Conservation (phyloP, 2,797 vertebrate species). For the Tolypeutes matacus region DNA sequence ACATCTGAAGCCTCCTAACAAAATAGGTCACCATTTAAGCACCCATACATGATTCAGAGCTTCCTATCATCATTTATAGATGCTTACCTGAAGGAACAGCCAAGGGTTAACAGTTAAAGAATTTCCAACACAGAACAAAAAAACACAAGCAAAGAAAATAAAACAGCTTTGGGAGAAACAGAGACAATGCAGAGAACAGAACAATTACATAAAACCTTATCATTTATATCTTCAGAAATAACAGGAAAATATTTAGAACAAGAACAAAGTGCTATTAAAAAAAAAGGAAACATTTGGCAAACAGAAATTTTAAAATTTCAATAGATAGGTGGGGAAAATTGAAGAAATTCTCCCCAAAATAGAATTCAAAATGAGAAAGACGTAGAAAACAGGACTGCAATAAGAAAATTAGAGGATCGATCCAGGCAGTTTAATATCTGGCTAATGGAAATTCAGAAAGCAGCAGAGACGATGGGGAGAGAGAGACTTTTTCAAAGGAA, state of each 20-base stretch:
- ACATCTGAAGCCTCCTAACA: background rate
- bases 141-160: background rate
- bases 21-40: background rate
- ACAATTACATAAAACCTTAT: background rate
- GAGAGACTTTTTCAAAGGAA: background rate
- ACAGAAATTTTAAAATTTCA: background rate
- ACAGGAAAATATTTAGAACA: background rate
- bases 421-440: background rate
- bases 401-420: background rate
- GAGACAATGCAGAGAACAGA: background rate
- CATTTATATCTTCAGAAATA: slow-evolving; percentile 28
- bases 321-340: background rate
- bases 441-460: background rate
- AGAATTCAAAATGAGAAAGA: background rate
- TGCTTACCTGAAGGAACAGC: background rate
- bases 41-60: background rate
- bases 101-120: slow-evolving; percentile 11
- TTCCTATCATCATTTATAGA: background rate
- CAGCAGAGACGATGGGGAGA: background rate
- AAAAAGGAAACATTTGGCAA: background rate
- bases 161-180: background rate
- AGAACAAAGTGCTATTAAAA: background rate
- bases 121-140: background rate
- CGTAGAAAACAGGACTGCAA: background rate
- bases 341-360: background rate